A percentile compares a stretch with the other conserved stretches of the same genome.
Conservation (phyloP, 2,113 vertebrate species). For the Cryptotis parvus region DNA sequence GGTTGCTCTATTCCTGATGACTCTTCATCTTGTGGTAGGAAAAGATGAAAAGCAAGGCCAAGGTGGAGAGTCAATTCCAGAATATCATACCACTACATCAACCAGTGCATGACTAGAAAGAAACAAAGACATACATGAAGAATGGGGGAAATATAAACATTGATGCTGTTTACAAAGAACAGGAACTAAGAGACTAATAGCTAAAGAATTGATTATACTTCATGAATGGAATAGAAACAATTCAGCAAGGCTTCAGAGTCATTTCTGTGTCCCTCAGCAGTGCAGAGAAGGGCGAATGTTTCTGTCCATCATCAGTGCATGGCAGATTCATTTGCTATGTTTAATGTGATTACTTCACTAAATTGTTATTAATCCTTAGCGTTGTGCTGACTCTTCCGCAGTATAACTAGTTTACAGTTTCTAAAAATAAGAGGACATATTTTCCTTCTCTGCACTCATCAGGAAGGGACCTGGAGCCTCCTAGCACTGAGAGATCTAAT, state of each 20-base stretch:
- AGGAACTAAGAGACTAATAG: not conserved
- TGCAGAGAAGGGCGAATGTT: not conserved
- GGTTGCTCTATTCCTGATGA: not conserved
- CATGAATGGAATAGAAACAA: not conserved
- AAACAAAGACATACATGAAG: not conserved
- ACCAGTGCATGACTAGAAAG: not conserved
- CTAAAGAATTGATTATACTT: no score
- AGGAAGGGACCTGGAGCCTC: not conserved
- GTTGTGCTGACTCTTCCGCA: slow-evolving; percentile 5
- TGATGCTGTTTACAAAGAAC: not conserved
- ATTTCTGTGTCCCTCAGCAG: not conserved
- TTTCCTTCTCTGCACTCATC: not conserved
- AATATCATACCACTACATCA: no score
- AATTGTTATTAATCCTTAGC: slow-evolving; percentile 47
- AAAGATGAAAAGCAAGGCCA: not conserved
- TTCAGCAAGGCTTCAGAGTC: not conserved
- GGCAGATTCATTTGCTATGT: not conserved
- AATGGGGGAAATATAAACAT: not conserved
- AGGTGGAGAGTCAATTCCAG: not conserved
- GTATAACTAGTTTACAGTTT: slow-evolving; percentile 9
- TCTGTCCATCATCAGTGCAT: not conserved
- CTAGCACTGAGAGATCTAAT: not conserved
- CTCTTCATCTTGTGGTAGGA: not conserved
- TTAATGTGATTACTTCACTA: slow-evolving; percentile 36
- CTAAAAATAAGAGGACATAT: not conserved